Percentiles rank a stretch among this genome's conserved stretches.
These are phyloP conservation scores for Tyrophagus putrescentiae DNA, from an alignment of 1,140 invertebrate genomes.

Conservation along the genomic window DNA sequence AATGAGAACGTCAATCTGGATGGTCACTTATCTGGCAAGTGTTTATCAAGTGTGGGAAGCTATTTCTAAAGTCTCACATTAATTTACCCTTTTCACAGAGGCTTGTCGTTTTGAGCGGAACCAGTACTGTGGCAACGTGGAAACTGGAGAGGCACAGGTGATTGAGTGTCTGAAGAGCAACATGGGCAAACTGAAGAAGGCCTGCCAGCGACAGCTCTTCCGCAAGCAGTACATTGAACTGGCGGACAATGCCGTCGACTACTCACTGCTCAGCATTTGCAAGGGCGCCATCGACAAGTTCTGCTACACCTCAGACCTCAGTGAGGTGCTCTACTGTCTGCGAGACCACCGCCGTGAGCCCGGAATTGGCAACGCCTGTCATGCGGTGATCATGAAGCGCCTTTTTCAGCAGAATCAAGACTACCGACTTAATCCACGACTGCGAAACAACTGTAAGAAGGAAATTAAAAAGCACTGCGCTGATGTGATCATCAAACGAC, in stretches of 20 bases:
- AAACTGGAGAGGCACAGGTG: slow-evolving; percentile 61
- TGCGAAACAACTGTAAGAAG: slow-evolving; percentile 56
- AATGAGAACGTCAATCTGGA: slow-evolving; percentile 69
- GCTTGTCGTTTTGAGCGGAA: slow-evolving; percentile 62
- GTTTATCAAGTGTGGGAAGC: too few species aligned
- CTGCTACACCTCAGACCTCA: slow-evolving; percentile 49
- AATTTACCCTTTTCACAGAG: too few species aligned
- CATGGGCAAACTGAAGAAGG: slow-evolving; percentile 46
- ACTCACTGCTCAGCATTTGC: slow-evolving; percentile 61
- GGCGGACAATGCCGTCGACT: slow-evolving; percentile 66
- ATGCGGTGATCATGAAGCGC: slow-evolving; percentile 63
- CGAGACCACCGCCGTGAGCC: slow-evolving; percentile 58
- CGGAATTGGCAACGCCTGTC: slow-evolving; percentile 69
- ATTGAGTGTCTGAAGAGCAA: slow-evolving; percentile 66
- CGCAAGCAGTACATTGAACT: slow-evolving; percentile 68
- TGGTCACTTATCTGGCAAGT: too few species aligned
- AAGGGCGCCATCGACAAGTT: slow-evolving; percentile 65
- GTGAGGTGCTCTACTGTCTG: slow-evolving; percentile 34
- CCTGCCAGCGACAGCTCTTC: slow-evolving; percentile 65
- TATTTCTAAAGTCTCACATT: not conserved
- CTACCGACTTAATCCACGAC: slow-evolving; percentile 71
- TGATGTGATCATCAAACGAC: slow-evolving; percentile 32
- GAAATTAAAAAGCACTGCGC: slow-evolving; percentile 58
- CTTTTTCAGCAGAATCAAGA: slow-evolving; percentile 84
- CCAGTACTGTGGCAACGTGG: slow-evolving; percentile 50